phyloP scores from a whole-genome alignment of 2,888 invertebrate genomes.

The Crepidodera aurea region DNA sequence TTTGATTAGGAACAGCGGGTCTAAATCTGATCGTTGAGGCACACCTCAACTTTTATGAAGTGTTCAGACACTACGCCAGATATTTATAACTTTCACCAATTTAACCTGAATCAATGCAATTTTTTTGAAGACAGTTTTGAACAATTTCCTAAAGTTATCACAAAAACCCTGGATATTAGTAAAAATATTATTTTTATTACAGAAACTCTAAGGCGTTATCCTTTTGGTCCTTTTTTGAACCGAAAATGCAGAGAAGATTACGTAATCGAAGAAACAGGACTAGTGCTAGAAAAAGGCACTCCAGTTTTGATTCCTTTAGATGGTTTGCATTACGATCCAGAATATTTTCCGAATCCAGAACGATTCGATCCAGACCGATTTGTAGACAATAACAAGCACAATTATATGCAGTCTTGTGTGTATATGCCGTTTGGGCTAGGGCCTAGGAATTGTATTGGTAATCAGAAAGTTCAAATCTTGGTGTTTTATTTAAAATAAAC shows the following conservation, averaged over 20 bases:
- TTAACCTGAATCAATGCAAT: no score
- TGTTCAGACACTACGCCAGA: no score
- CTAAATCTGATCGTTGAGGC: no score
- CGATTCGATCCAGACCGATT: conserved; percentile 62
- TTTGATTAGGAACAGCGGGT: no score
- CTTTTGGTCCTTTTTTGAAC: conserved; percentile 56
- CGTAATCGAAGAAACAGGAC: conserved; percentile 55
- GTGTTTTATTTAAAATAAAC: no score
- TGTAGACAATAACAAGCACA: conserved; percentile 52
- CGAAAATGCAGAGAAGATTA: conserved; percentile 53
- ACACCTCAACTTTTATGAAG: no score
- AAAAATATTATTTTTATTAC: conserved; percentile 39
- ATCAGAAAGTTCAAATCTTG: conserved; percentile 18
- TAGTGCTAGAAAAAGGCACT: conserved; percentile 58
- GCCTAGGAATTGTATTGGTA: conserved; percentile 58
- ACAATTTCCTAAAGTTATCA: no score
- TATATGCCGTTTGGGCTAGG: conserved; percentile 58
- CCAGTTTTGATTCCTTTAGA: conserved; percentile 57
- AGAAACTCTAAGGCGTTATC: conserved; percentile 61
- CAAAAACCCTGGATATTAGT: no score
- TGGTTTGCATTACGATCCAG: conserved; percentile 56
- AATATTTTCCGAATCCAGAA: conserved; percentile 59
- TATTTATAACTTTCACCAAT: no score
- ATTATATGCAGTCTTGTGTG: conserved; percentile 40
- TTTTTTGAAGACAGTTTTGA: no score